phyloP scores from a whole-genome alignment of 2,113 vertebrate species.

The Polyodon spathula region DNA sequence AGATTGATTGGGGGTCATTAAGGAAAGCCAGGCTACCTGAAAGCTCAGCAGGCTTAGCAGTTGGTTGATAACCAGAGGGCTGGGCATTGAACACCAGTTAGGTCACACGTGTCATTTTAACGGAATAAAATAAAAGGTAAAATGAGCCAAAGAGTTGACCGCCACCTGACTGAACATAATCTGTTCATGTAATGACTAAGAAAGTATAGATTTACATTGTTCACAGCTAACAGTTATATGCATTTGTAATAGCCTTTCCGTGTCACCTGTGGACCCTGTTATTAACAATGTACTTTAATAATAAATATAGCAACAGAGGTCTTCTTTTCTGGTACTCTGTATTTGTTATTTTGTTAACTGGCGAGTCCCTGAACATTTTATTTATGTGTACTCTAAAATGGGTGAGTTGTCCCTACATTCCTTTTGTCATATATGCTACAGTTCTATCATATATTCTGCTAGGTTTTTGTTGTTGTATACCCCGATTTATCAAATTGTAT shows the following conservation, averaged over 20 bases:
- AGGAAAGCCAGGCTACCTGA: not conserved
- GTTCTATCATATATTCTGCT: not conserved
- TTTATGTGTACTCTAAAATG: too few relatives aligned
- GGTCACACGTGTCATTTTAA: not conserved
- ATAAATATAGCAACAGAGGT: not conserved
- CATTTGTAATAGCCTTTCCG: not conserved
- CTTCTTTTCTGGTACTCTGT: not conserved
- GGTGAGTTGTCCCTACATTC: too few relatives aligned
- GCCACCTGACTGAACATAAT: not conserved
- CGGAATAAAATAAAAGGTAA: not conserved
- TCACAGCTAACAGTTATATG: not conserved
- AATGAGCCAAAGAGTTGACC: not conserved
- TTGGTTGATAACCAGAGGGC: not conserved
- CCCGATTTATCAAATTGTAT: not conserved
- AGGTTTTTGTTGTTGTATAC: not conserved
- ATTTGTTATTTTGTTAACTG: not conserved
- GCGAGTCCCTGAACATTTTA: not conserved
- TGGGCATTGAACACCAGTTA: not conserved
- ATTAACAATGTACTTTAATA: not conserved
- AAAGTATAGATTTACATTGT: not conserved
- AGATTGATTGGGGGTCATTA: not conserved
- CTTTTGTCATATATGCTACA: too few relatives aligned
- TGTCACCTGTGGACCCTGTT: not conserved
- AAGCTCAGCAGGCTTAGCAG: not conserved
- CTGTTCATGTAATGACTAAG: not conserved